A percentile compares a stretch with the other conserved stretches of the same genome.
Conservation (phyloP, 2,113 vertebrate genomes). For the Daphoenositta chrysoptera region DNA sequence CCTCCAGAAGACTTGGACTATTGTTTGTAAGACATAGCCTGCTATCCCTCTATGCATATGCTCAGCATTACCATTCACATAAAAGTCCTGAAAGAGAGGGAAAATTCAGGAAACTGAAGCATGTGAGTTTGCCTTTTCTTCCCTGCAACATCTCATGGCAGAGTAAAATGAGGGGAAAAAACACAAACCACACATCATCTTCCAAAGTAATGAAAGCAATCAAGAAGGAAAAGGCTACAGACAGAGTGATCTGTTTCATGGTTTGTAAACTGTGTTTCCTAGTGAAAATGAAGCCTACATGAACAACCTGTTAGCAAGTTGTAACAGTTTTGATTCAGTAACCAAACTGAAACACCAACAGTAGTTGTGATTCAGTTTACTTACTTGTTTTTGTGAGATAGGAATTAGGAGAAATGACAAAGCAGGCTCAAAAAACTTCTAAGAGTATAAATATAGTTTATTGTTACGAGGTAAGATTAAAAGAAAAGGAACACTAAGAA, state of each 20-base stretch:
- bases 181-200: neutral
- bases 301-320: neutral
- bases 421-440: no score
- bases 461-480: no score
- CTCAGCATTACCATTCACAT: neutral
- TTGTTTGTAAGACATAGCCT: neutral
- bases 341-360: no score
- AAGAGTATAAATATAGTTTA: no score
- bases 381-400: no score
- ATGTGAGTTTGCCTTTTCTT: neutral
- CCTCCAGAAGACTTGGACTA: neutral
- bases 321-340: no score
- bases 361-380: no score
- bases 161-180: neutral
- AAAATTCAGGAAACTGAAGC: neutral
- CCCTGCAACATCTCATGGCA: neutral
- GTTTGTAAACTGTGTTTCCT: neutral
- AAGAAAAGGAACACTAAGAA: no score
- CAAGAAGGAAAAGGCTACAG: neutral
- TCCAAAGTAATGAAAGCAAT: neutral
- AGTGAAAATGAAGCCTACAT: neutral
- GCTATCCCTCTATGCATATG: neutral
- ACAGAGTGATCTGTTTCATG: neutral
- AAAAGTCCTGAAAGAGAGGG: neutral
- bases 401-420: no score